phyloP scores from a whole-genome alignment of 2,113 vertebrate species.

The Arizona elegans region DNA sequence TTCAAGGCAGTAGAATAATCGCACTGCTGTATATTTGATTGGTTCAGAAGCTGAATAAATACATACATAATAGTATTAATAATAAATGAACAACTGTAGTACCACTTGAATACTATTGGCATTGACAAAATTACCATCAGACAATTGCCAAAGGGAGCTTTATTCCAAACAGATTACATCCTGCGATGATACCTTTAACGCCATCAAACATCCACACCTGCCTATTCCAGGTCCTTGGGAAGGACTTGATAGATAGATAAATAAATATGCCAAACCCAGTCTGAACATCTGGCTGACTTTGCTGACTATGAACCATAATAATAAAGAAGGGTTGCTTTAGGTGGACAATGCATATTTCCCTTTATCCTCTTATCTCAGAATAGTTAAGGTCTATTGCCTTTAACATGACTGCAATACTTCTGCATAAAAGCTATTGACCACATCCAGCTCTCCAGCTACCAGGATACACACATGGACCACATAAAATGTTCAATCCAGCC shows the following conservation, averaged over 20 bases:
- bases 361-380: background rate
- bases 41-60: slow-evolving; percentile 79
- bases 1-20: slow-evolving; percentile 84
- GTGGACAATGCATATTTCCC: background rate
- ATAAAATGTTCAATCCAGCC: background rate
- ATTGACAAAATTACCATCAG: background rate
- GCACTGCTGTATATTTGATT: slow-evolving; percentile 75
- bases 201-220: background rate
- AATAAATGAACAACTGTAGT: background rate
- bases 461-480: background rate
- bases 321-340: background rate
- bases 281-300: background rate
- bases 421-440: background rate
- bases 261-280: background rate
- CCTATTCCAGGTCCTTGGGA: background rate
- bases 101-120: background rate
- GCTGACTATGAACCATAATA: background rate
- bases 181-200: background rate
- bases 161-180: background rate
- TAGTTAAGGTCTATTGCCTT: background rate
- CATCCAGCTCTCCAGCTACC: background rate
- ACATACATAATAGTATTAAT: background rate
- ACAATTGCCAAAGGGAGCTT: background rate
- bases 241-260: background rate
- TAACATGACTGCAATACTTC: background rate